Base-by-base conservation (phyloP, 2,113 vertebrate genomes). In the Cathartes aura region DNA sequence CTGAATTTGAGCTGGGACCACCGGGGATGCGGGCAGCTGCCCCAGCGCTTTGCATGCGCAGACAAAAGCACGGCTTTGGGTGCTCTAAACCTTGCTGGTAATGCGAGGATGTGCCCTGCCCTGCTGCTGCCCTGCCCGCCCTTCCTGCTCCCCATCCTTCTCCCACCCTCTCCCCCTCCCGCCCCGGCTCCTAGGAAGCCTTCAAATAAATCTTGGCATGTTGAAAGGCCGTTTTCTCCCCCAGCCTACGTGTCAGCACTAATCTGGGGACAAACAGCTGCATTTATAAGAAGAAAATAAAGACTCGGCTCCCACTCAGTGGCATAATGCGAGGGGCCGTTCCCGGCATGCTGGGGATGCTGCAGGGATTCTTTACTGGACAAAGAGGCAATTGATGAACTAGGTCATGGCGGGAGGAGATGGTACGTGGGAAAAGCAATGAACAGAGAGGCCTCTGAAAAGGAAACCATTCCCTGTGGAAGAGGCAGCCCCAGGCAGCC, bases 301-400 rank as follows among this genome's bases (percentile, higher is more conserved):
- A 89, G 62, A 38, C 43, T 40, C 1, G 0, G 4, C 63, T 93
- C 73, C 66, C 34, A 72, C 74, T 66, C 50, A 1, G 45, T 4
- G 3, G 24, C 60, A 50, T 48, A 91, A 82, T n/a, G 42, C 1
- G 2, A 55, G n/a, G 50, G 90, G 70, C 71, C 2, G 4, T 67
- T 92, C 68, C 52, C 1, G 3, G 38, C 24, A 0, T 86, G 63
- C 64, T 52, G 87, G 70, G 64, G 66, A 64, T 84, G 60, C 68
- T 87, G 58, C 29, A n/a, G 83, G 45, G 84, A 67, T 90, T 68
- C 55, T 78, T 82, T 23, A 7, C 32, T 56, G 83, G 60, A 95
- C 91, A 94, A 85, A 95, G 88, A 66, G 23, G 67, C 50, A 52
- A 76, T 87, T 92, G 83, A 92, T 68, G 83, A 90, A 76, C 56